phyloP scores from a whole-genome alignment of 2,113 vertebrate genomes.

The Plecotus auritus region DNA sequence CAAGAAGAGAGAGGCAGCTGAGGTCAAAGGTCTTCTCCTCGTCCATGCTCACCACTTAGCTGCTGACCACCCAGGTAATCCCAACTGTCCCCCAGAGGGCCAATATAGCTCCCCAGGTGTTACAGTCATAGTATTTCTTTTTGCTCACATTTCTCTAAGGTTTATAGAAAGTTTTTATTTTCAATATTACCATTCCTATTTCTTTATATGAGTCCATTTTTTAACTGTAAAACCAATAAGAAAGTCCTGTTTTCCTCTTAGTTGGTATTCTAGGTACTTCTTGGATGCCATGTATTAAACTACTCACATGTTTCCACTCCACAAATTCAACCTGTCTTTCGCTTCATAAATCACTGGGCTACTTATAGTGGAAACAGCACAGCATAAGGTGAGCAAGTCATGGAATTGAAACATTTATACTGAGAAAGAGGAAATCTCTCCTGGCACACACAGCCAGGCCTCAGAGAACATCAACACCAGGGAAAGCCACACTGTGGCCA shows the following conservation, averaged over 20 bases:
- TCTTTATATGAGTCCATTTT: not conserved
- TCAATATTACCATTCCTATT: not conserved
- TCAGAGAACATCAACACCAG: not conserved
- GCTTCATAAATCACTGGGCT: not conserved
- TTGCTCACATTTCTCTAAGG: not conserved
- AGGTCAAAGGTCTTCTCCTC: not conserved
- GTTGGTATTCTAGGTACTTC: not conserved
- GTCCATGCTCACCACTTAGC: too few relatives aligned
- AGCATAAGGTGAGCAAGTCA: not conserved
- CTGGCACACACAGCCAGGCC: not conserved
- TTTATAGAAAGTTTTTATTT: not conserved
- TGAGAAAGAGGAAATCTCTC: not conserved
- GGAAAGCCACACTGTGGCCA: too few relatives aligned
- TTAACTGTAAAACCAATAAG: not conserved
- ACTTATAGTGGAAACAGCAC: not conserved
- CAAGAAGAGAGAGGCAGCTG: not conserved
- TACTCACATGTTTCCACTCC: not conserved
- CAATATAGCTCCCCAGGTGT: fast-evolving
- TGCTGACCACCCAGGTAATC: fast-evolving
- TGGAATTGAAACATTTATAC: fast-evolving
- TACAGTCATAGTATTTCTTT: not conserved
- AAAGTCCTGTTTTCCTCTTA: not conserved
- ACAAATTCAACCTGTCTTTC: not conserved
- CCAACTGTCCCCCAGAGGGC: fast-evolving
- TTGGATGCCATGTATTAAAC: not conserved